Percentiles rank a stretch among this genome's conserved stretches.
phyloP scores from a whole-genome alignment of 1,140 invertebrate genomes.

The Drosophila lini region DNA sequence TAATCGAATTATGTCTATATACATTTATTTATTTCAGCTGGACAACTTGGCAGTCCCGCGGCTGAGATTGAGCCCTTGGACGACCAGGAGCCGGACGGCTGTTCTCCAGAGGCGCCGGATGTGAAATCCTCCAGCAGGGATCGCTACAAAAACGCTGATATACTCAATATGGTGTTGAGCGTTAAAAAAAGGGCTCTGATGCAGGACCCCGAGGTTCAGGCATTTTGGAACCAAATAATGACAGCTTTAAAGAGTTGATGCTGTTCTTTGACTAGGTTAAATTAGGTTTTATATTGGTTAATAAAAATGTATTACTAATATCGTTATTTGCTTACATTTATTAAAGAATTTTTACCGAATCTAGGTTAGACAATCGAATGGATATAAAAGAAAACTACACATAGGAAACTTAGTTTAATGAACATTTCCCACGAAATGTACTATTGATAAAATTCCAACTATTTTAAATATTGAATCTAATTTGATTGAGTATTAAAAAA shows the following conservation, averaged over 20 bases:
- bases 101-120: slow-evolving; percentile 51
- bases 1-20: background rate
- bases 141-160: slow-evolving; percentile 72
- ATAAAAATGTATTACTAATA: background rate
- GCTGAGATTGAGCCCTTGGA: slow-evolving; percentile 47
- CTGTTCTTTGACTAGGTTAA: background rate
- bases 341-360: background rate
- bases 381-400: background rate
- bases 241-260: slow-evolving; percentile 47
- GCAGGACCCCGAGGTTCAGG: slow-evolving; percentile 73
- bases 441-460: background rate
- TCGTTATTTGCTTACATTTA: background rate
- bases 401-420: background rate
- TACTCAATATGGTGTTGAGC: slow-evolving; percentile 73
- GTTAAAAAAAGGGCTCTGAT: slow-evolving; percentile 71
- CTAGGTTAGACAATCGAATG: no score
- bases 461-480: background rate
- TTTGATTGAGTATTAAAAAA: background rate
- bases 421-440: no score
- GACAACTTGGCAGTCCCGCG: slow-evolving; percentile 36
- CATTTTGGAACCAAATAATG: slow-evolving; percentile 66
- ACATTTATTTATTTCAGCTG: slow-evolving; percentile 6
- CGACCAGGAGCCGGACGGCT: slow-evolving; percentile 53
- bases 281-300: background rate
- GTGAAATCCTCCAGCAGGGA: slow-evolving; percentile 50